phyloP scores from a whole-genome alignment of 1,140 invertebrate genomes.

The Aphelenchoides avenae region DNA sequence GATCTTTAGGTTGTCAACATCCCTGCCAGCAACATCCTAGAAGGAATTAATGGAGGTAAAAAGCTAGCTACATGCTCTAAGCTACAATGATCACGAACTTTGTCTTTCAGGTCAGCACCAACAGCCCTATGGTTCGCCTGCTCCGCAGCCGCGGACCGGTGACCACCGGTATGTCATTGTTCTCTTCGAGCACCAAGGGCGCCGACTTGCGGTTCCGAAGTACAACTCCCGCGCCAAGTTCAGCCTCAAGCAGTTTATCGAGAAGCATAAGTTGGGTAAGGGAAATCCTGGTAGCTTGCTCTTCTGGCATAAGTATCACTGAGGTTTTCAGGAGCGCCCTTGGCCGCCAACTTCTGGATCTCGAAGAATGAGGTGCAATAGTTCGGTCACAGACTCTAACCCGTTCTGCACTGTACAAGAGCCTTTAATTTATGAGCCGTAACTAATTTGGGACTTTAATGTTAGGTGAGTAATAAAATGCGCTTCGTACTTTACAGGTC shows the following conservation, averaged over 20 bases:
- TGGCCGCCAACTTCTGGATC: conserved; percentile 57
- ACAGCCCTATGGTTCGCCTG: conserved; percentile 57
- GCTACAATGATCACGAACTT: no score
- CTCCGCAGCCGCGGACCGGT: conserved; percentile 53
- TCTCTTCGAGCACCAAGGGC: conserved; percentile 55
- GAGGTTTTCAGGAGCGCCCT: conserved; percentile 40
- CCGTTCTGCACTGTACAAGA: no score
- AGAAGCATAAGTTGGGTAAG: conserved; percentile 56
- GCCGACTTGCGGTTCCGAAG: conserved; percentile 54
- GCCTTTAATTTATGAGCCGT: no score
- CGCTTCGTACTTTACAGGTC: no score
- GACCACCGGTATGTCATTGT: conserved; percentile 58
- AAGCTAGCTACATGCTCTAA: no score
- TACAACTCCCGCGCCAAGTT: conserved; percentile 52
- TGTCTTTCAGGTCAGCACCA: conserved; percentile 51
- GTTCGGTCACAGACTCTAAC: no score
- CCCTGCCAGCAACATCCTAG: conserved; percentile 54
- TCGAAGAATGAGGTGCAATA: conserved; percentile 52
- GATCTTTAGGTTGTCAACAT: conserved; percentile 46
- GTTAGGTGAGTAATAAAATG: no score
- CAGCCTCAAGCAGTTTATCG: conserved; percentile 54
- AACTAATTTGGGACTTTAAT: no score
- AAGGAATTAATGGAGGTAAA: conserved; percentile 53
- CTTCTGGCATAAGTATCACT: background rate
- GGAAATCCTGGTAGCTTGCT: conserved; percentile 3